Conservation (phyloP, 2,797 vertebrate genomes). For the Mionectes olivaceus region DNA sequence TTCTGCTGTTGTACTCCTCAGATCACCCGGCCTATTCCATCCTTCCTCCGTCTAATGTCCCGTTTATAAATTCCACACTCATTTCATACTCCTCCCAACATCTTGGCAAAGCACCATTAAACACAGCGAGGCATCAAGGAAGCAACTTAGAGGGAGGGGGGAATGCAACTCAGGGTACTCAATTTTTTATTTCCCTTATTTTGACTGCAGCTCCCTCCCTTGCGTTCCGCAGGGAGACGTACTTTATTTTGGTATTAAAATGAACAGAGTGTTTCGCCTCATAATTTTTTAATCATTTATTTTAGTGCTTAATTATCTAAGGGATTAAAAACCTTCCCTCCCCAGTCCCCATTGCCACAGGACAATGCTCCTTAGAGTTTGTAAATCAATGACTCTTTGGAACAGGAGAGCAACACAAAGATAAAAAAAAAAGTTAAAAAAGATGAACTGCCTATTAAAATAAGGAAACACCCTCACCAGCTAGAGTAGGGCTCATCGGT, state of each 20-base stretch:
- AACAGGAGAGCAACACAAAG: not conserved
- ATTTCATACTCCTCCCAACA: not conserved
- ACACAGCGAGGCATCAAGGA: not conserved
- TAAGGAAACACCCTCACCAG: not conserved
- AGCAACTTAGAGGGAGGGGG: not conserved
- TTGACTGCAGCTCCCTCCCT: not conserved
- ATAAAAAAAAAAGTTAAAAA: no score
- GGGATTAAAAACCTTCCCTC: conserved; percentile 23
- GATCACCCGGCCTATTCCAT: not conserved
- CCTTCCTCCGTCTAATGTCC: not conserved
- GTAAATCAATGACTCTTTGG: not conserved
- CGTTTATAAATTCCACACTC: conserved; percentile 4
- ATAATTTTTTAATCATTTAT: conserved; percentile 56
- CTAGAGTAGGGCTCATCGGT: not conserved
- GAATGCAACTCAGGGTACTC: not conserved
- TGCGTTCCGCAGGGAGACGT: not conserved
- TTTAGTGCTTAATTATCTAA: conserved; percentile 63
- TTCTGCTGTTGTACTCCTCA: not conserved
- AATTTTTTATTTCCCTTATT: not conserved
- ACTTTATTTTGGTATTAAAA: conserved; percentile 52
- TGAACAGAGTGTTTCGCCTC: not conserved
- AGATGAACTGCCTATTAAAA: not conserved
- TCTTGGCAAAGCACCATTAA: conserved; percentile 6
- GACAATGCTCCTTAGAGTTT: not conserved
- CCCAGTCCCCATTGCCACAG: not conserved